Evolutionary conservation across 2,888 invertebrate genomes (phyloP).

Genomic region (Campopleginae sp.): DNA sequence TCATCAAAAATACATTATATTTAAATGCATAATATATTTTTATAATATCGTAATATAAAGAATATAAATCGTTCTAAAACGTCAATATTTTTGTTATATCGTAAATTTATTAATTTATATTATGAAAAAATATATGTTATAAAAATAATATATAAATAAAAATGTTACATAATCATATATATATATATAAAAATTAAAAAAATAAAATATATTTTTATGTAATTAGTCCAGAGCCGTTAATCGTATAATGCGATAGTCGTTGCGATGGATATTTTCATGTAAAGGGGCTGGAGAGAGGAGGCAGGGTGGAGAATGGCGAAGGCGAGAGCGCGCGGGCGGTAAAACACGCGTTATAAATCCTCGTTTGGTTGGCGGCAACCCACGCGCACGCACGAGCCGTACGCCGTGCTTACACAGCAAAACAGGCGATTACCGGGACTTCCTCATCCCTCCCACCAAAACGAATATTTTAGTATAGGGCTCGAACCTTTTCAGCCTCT

Average conservation of each 20-base stretch:
- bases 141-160: no score
- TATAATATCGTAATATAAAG: no score
- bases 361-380: constrained; percentile 64
- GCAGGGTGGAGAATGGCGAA: constrained; percentile 37
- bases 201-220: no score
- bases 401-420: constrained; percentile 64
- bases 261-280: no score
- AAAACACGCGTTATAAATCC: constrained; percentile 68
- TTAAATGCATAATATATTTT: no score
- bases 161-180: background rate
- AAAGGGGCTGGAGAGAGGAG: background rate
- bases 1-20: no score
- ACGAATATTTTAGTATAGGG: constrained; percentile 38
- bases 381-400: constrained; percentile 62
- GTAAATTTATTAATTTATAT: no score
- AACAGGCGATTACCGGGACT: constrained; percentile 65
- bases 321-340: constrained; percentile 59
- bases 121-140: no score
- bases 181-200: background rate
- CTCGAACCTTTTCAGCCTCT: constrained; percentile 22
- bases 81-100: no score
- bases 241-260: constrained; percentile 7
- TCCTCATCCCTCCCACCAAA: constrained; percentile 56
- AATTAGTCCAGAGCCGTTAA: no score
- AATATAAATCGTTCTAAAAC: no score